Percentiles rank a stretch among this genome's conserved stretches.
These are phyloP conservation scores for Aselliscus stoliczkanus DNA, from an alignment of 2,797 vertebrate genomes.

Conservation along the genomic window DNA sequence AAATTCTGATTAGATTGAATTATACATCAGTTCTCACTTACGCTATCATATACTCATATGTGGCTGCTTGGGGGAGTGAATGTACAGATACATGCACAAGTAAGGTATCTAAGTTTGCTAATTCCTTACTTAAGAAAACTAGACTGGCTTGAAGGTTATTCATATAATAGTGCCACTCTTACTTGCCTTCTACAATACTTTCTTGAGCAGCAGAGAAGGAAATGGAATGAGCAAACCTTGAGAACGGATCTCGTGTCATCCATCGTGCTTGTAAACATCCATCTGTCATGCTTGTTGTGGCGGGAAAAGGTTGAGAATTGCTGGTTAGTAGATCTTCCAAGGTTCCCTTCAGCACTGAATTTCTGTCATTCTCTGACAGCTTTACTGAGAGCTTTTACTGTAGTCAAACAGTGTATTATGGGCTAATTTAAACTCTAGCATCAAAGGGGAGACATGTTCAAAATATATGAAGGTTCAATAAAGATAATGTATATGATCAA, in stretches of 20 bases:
- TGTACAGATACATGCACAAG: not conserved
- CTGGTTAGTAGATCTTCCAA: not conserved
- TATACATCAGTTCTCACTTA: not conserved
- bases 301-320: not conserved
- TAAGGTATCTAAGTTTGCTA: not conserved
- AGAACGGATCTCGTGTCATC: not conserved
- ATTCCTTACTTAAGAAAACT: not conserved
- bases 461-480: not conserved
- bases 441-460: not conserved
- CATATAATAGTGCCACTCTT: not conserved
- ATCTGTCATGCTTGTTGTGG: accelerated
- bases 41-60: not conserved
- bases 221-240: not conserved
- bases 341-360: not conserved
- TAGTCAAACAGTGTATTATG: not conserved
- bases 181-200: not conserved
- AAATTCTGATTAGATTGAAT: not conserved
- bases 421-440: not conserved
- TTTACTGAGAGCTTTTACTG: not conserved
- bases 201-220: not conserved
- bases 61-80: not conserved
- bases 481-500: not conserved
- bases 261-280: not conserved
- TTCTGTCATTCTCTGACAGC: not conserved
- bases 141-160: not conserved